Percentiles rank a stretch among this genome's conserved stretches.
Conservation (phyloP, 2,888 invertebrate species). For the Drosophila putrida region DNA sequence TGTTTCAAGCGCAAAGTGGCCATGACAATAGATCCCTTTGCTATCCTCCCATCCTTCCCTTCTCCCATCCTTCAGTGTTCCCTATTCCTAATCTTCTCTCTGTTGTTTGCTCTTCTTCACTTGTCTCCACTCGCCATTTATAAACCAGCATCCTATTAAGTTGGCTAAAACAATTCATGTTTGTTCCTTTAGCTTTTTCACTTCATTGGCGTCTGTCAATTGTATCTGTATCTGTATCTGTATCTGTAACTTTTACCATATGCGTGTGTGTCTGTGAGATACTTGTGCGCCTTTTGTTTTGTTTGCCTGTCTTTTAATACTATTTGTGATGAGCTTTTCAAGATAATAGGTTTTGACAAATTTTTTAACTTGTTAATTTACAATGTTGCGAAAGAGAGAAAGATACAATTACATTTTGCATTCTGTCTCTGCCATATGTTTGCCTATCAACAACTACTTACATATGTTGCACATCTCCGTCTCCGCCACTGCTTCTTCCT, state of each 20-base stretch:
- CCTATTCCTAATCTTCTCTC: neutral
- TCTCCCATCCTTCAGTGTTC: neutral
- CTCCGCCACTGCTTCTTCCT: neutral
- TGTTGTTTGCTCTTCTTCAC: neutral
- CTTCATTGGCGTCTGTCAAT: slow-evolving; percentile 33
- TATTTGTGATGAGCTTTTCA: slow-evolving; percentile 61
- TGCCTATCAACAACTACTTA: slow-evolving; percentile 59
- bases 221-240: slow-evolving; percentile 16
- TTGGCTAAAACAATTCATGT: slow-evolving; percentile 10
- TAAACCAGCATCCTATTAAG: slow-evolving; percentile 13
- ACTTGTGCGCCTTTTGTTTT: slow-evolving; percentile 23
- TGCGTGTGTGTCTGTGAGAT: slow-evolving; percentile 6
- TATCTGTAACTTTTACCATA: neutral
- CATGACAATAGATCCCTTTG: slow-evolving; percentile 9
- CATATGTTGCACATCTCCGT: slow-evolving; percentile 56
- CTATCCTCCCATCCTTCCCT: too few relatives aligned
- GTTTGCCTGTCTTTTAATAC: slow-evolving; percentile 15
- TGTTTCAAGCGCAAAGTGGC: slow-evolving; percentile 14
- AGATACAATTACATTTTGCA: slow-evolving; percentile 44
- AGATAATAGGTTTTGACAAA: slow-evolving; percentile 82
- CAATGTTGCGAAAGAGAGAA: slow-evolving; percentile 15
- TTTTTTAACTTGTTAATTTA: slow-evolving; percentile 70
- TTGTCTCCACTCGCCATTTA: neutral
- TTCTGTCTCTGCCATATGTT: slow-evolving; percentile 62
- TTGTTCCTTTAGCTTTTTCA: slow-evolving; percentile 16